phyloP scores from a whole-genome alignment of 2,888 invertebrate species.

The Herminia tarsipennalis region DNA sequence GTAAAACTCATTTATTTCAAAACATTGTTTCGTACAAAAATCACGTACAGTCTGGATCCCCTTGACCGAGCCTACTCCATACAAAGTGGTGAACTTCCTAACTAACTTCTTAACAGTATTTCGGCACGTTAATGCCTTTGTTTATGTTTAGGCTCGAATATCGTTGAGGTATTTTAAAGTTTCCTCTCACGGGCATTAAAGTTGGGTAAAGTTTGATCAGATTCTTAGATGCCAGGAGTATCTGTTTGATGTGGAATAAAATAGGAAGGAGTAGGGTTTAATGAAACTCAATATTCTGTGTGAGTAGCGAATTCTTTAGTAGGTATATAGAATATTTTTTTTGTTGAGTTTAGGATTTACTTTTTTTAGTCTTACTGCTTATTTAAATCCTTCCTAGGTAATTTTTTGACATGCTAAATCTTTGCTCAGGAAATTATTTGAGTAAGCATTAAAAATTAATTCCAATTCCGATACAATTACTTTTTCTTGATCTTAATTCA shows the following conservation, averaged over 20 bases:
- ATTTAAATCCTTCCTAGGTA: background rate
- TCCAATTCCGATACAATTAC: too few species aligned
- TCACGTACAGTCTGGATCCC: slow-evolving; percentile 39
- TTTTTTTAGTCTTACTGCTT: background rate
- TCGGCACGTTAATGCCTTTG: slow-evolving; percentile 41
- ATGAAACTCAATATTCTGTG: slow-evolving; percentile 2
- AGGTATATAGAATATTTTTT: background rate
- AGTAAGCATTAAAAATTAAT: too few species aligned
- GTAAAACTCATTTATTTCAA: slow-evolving; percentile 18
- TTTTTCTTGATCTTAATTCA: too few species aligned
- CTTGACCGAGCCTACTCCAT: slow-evolving; percentile 31
- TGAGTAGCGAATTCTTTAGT: background rate
- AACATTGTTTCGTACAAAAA: slow-evolving; percentile 33
- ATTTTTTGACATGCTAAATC: too few species aligned
- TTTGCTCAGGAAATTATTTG: too few species aligned
- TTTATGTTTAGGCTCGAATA: slow-evolving; percentile 42
- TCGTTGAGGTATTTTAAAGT: slow-evolving; percentile 41
- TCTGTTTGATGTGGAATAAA: slow-evolving; percentile 5
- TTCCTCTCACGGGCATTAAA: slow-evolving; percentile 26
- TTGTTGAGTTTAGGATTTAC: too few species aligned
- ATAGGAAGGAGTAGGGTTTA: background rate
- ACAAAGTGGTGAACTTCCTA: slow-evolving; percentile 41
- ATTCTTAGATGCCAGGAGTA: slow-evolving; percentile 9
- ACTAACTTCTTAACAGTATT: slow-evolving; percentile 47
- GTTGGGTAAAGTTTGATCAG: slow-evolving; percentile 28